Conservation (phyloP, 2,888 invertebrate genomes). For the Brachyptera risi region DNA sequence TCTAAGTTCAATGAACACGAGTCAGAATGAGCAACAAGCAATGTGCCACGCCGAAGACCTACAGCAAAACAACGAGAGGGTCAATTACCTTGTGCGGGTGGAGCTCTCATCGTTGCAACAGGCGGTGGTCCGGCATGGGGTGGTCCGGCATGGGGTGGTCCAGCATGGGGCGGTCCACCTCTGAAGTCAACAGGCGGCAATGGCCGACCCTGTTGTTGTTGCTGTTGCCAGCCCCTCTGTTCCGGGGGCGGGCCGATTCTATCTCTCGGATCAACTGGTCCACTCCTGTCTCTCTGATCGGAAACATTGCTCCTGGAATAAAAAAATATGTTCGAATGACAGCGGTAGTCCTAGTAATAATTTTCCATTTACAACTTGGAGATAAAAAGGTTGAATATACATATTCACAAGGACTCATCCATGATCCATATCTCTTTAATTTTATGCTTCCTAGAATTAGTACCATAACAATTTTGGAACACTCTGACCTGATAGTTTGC, state of each 20-base stretch:
- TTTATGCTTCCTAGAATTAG: too few species aligned
- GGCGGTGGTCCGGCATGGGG: slow-evolving; percentile 24
- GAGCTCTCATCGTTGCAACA: slow-evolving; percentile 25
- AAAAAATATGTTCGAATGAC: too few species aligned
- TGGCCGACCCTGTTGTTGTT: not conserved
- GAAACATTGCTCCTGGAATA: too few species aligned
- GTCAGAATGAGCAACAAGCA: too few species aligned
- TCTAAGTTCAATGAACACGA: too few species aligned
- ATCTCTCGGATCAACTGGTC: not conserved
- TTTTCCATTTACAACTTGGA: too few species aligned
- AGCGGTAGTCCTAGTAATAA: too few species aligned
- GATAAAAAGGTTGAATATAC: too few species aligned
- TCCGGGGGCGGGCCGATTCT: not conserved
- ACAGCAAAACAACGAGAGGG: not conserved
- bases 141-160: slow-evolving; percentile 26
- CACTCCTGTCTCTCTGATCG: not conserved
- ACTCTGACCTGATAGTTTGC: too few species aligned
- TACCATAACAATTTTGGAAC: too few species aligned
- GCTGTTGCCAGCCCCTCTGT: slow-evolving; percentile 11
- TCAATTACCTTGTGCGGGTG: slow-evolving; percentile 23
- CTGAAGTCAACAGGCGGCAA: slow-evolving; percentile 9
- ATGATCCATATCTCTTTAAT: too few species aligned
- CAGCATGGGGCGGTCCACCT: slow-evolving; percentile 19
- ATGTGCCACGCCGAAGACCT: not conserved
- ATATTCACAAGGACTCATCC: too few species aligned